Evolutionary conservation across 2,113 vertebrate species (phyloP), one percentile per base, ranked within the genome.

Genomic region (Eolophus roseicapilla): DNA sequence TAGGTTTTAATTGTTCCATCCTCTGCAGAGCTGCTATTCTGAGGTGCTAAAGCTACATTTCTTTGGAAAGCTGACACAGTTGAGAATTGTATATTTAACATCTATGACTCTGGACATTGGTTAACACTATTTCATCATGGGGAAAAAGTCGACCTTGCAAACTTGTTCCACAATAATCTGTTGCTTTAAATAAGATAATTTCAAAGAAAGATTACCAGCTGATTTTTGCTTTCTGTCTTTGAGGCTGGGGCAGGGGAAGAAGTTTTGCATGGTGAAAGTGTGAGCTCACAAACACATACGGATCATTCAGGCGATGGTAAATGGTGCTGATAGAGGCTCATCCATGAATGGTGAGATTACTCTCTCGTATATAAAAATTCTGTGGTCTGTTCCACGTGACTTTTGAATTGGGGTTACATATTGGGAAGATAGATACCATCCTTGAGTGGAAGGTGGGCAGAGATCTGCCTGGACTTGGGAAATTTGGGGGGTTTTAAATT

Each of bases 221-320:
- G 55, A 53, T 78, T 59, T 64, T 90, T 96, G 33, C 19, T 76
- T 92, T 83, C 50, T 86, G 7, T 67, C 60, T 92, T 77, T 73
- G 82, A 75, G 7, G 3, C 1, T 83, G 60, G 47, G 41, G 3
- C 60, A 82, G 6, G 50, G 71, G 29, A 52, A 94, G 82, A 60
- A 80, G 55, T 69, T 75, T 28, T 47, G 43, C 24, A 2, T 74
- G 84, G 27, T 84, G 33, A 33, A 89, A 73, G 52, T 28, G 37
- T 84, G 52, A 88, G n/a, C 31, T 78, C 3, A 5, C 75, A 80
- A 63, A 35, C 11, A 4, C 50, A 1, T 63, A 29, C 33, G 47
- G 60, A 41, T 55, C 0, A 0, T 80, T 89, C 43, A 43, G 33
- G 50, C 0, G 0, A 27, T 52, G 39, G 43, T 84, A 78, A 78